Percentiles rank a stretch among this genome's conserved stretches.
phyloP scores from a whole-genome alignment of 2,113 vertebrate genomes.

The Microtus montanus region DNA sequence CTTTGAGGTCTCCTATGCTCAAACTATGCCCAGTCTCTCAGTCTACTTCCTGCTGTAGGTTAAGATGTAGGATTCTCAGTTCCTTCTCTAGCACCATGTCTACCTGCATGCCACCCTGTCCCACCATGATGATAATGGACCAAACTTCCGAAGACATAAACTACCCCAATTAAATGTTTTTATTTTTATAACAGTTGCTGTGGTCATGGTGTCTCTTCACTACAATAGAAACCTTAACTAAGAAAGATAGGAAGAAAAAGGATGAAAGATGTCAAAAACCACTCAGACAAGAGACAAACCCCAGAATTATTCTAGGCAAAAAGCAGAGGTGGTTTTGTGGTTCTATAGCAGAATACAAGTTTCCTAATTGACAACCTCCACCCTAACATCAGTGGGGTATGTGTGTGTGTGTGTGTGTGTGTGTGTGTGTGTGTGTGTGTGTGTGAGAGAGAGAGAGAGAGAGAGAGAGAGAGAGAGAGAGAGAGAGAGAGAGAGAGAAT shows the following conservation, averaged over 20 bases:
- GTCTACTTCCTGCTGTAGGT: neutral
- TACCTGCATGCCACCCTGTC: neutral
- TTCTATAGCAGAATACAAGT: neutral
- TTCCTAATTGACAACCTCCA: neutral
- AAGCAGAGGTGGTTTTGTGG: neutral
- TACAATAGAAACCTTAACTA: neutral
- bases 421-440: neutral
- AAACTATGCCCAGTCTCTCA: neutral
- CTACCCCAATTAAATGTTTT: neutral
- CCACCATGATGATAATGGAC: neutral
- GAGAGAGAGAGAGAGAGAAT: too few species aligned
- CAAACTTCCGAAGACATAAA: neutral
- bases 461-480: too few species aligned
- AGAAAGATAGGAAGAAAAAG: neutral
- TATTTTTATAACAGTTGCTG: neutral
- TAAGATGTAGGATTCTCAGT: neutral
- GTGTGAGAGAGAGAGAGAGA: too few species aligned
- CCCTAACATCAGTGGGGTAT: neutral
- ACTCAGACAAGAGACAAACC: neutral
- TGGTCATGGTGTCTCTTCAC: neutral
- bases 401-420: neutral
- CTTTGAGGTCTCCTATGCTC: neutral
- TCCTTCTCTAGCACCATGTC: neutral
- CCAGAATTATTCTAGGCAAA: neutral
- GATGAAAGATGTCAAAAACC: neutral